Evolutionary conservation across 2,113 vertebrate species (phyloP), one percentile per base, ranked within the genome.

Genomic region (Thalassarche chlororhynchos): DNA sequence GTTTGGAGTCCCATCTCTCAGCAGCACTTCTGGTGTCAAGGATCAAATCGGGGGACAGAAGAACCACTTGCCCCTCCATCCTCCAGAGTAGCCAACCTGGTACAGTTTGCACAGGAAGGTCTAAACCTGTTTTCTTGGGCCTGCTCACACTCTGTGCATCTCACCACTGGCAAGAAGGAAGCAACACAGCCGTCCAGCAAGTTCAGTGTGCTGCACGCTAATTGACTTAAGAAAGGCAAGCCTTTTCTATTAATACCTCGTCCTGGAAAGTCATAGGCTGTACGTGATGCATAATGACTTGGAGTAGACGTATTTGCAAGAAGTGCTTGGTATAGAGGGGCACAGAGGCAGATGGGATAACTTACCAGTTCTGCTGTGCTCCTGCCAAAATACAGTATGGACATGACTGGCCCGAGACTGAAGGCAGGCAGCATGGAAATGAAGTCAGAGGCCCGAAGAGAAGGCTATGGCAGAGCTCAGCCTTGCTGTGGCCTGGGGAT

Each of bases 1-100:
- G 5, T 70, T 70, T 57, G 21, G 36, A 52, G 16, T 49, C 28
- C 13, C 25, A 23, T 38, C 12, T 64, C 26, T 61, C 14, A 32
- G 36, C 23, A 61, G 26, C 17, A 31, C 8, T 49, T 93, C 31
- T 57, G 26, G 14, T 46, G 46, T 74, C 16, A 66, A 93, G 42
- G 6, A 42, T 32, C 0, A 0, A 70, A 40, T 24, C 4, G 1
- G 2, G 11, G 10, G 4, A 42, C 29, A 62, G 20, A 64, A 55
- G 23, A 84, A 36, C 11, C 20, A 2, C 34, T 65, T 52, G 24
- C 4, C 6, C 4, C 8, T 84, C 46, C 28, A 38, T 42, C 9
- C 26, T 57, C 20, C 64, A 34, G 2, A 1, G 3, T 47, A 69
- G 11, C 6, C 26, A 36, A 0, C 4, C 7, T 52, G 44, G 9